Conservation (phyloP, 2,888 invertebrate species). For the Ceramica pisi region DNA sequence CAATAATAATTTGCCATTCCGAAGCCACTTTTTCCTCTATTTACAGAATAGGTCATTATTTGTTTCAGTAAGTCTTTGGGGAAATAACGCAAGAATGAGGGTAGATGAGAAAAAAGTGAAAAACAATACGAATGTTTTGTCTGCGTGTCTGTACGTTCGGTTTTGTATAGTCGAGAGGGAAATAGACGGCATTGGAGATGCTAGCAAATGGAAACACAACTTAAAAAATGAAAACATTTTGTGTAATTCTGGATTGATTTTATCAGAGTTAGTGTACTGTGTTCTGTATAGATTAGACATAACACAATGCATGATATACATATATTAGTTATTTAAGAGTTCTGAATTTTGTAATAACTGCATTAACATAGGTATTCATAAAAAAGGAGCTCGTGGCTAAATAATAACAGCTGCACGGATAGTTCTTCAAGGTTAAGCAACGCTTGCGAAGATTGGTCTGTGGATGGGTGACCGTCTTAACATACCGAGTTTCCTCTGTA, state of each 20-base stretch:
- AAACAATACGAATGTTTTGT: constrained; percentile 51
- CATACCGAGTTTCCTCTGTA: too few species aligned
- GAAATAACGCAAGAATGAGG: constrained; percentile 60
- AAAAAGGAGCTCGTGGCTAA: too few species aligned
- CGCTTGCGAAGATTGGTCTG: background rate
- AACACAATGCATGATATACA: too few species aligned
- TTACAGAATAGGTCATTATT: constrained; percentile 61
- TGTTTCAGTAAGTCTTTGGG: constrained; percentile 62
- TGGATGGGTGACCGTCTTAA: too few species aligned
- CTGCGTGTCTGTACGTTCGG: constrained; percentile 47
- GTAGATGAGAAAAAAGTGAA: constrained; percentile 55
- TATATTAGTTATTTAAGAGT: too few species aligned
- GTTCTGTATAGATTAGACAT: too few species aligned
- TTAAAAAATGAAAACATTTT: background rate
- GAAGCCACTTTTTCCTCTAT: constrained; percentile 57
- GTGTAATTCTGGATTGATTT: background rate
- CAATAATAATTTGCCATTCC: constrained; percentile 65
- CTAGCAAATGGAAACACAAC: constrained; percentile 12
- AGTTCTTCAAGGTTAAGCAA: too few species aligned
- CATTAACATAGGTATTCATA: too few species aligned
- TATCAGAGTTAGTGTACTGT: background rate
- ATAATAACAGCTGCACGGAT: too few species aligned
- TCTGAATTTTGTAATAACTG: too few species aligned
- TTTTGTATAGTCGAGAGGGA: constrained; percentile 42
- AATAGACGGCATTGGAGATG: constrained; percentile 30